These are phyloP conservation scores for Scaptomyza hsui DNA, from an alignment of 1,140 invertebrate species.

Conservation along the genomic window DNA sequence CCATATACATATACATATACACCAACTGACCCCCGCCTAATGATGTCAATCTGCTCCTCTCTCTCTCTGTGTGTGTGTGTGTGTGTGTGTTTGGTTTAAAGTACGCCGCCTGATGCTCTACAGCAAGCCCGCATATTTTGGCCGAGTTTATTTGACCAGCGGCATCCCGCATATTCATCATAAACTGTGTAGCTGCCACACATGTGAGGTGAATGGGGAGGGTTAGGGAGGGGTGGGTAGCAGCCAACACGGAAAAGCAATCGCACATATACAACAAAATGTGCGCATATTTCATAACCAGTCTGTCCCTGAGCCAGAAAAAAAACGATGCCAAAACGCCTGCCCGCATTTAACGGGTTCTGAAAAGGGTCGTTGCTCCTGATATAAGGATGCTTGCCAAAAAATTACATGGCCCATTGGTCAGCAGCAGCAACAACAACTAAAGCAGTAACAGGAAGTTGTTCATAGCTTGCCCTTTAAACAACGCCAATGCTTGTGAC, in stretches of 20 bases:
- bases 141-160: slow-evolving; percentile 72
- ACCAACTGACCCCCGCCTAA: slow-evolving; percentile 53
- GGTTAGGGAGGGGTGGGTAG: not conserved
- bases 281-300: slow-evolving; percentile 57
- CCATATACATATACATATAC: not conserved
- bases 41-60: slow-evolving; percentile 73
- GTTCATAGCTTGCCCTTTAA: slow-evolving; percentile 7
- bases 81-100: slow-evolving; percentile 54
- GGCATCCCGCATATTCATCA: slow-evolving; percentile 72
- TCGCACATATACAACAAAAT: slow-evolving; percentile 46
- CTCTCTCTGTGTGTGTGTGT: not conserved
- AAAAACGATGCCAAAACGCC: slow-evolving; percentile 24
- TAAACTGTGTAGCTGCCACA: slow-evolving; percentile 54
- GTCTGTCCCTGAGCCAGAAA: slow-evolving; percentile 40
- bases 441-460: slow-evolving; percentile 22
- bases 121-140: slow-evolving; percentile 62
- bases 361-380: slow-evolving; percentile 53
- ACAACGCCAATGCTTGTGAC: slow-evolving; percentile 18
- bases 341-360: slow-evolving; percentile 1
- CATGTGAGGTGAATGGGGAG: not conserved
- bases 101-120: slow-evolving; percentile 18
- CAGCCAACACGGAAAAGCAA: slow-evolving; percentile 66
- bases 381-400: slow-evolving; percentile 77
- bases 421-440: slow-evolving; percentile 52
- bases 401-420: slow-evolving; percentile 81